Evolutionary conservation across 2,888 invertebrate genomes (phyloP), one percentile per base, ranked within the genome.

Genomic region (Lasioglossum morio): DNA sequence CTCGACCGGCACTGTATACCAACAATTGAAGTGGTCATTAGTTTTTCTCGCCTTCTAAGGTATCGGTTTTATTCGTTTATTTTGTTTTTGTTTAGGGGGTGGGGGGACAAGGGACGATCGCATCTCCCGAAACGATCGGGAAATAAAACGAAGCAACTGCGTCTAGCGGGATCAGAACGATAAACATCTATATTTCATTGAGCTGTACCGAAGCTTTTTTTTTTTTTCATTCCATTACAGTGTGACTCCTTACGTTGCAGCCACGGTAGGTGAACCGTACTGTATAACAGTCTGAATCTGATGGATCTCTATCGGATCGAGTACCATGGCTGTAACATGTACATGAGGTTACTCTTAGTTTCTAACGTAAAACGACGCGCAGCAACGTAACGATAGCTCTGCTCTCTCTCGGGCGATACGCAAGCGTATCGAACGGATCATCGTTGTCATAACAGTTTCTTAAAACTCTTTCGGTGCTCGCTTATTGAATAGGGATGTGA

Each of bases 1-100:
- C 93, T 95, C 94, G 92, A 93, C 93, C 89, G 95, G 94, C 93
- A 94, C 95, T 95, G 94, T 89, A 93, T 92, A 93, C 90, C 81
- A 93, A 92, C 85, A 91, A 92, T 92, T 89, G 88, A 91, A 92
- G 85, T 88, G 69, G 85, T 92, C 81, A 91, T 92, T 92, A 91
- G 86, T 91, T 77, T 74, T 63, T 30, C 69, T 72, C 40, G 37
- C 23, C 73, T 43, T 40, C 43, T 57, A 74, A 37, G 2, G 14
- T 4, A 27, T 30, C 30, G 30, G 30, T 63, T 63, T 30, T 30
- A 16, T 57, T 57, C 19, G 63, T 63, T 30, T 16, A 16, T 30
- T 60, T 60, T 10, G n/a, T n/a, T 57, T n/a, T 57, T 4, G 37
- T 57, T 2, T 10, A 1, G 4, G 53, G 60, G 60, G 27, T 1